phyloP scores from a whole-genome alignment of 2,113 vertebrate species.

The Lepidiolamprologus cunningtoni region DNA sequence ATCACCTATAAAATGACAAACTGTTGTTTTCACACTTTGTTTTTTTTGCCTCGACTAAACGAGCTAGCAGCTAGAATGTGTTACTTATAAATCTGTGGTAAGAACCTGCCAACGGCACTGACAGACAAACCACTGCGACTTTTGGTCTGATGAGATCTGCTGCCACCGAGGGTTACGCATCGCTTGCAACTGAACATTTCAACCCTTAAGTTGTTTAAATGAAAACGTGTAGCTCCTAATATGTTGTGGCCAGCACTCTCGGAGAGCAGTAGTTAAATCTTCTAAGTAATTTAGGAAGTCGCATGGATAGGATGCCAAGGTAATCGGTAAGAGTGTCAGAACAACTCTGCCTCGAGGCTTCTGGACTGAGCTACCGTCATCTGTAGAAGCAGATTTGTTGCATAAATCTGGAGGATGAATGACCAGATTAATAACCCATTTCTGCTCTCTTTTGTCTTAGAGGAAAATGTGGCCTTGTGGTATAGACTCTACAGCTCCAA shows the following conservation, averaged over 20 bases:
- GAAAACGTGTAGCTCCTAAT: neutral
- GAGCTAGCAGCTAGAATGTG: neutral
- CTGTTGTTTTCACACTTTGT: neutral
- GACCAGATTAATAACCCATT: constrained; percentile 45
- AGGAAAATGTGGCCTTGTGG: constrained; percentile 15
- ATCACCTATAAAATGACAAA: neutral
- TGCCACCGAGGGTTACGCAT: neutral
- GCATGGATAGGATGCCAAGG: neutral
- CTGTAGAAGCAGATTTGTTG: constrained; percentile 20
- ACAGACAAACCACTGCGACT: neutral
- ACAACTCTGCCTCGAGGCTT: constrained; percentile 9
- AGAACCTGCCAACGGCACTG: neutral
- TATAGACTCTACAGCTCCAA: neutral
- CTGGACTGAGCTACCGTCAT: constrained; percentile 1
- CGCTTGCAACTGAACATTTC: neutral
- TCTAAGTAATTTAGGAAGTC: constrained; percentile 6
- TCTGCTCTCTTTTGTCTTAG: constrained; percentile 32
- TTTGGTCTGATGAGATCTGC: neutral
- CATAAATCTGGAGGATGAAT: constrained; percentile 26
- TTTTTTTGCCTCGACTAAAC: neutral
- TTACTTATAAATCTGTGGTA: neutral
- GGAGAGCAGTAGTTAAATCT: neutral
- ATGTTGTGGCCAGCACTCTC: neutral
- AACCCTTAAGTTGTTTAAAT: neutral
- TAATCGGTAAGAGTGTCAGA: constrained; percentile 18